Evolutionary conservation across 2,797 vertebrate genomes (phyloP).

Genomic region (Xenopus petersii): DNA sequence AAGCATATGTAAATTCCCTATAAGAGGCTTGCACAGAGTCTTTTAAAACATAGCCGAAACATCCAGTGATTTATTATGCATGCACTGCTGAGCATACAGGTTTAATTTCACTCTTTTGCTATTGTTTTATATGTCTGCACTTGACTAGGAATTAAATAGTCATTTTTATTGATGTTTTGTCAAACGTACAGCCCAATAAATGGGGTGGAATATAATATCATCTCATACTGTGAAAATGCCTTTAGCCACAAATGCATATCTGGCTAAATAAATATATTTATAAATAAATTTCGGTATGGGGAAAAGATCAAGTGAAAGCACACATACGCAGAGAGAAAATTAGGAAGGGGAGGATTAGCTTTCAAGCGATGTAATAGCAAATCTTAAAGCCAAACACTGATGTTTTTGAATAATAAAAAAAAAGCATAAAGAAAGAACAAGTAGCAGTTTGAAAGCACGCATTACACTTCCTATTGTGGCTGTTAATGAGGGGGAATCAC

Average conservation of each 20-base stretch:
- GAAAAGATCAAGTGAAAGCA: background rate
- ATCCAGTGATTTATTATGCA: slow-evolving; percentile 58
- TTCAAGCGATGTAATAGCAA: slow-evolving; percentile 38
- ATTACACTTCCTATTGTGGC: slow-evolving; percentile 44
- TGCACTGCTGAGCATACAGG: slow-evolving; percentile 46
- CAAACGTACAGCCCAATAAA: slow-evolving; percentile 41
- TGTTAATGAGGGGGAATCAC: slow-evolving; percentile 51
- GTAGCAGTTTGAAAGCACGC: slow-evolving; percentile 40
- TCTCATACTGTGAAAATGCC: slow-evolving; percentile 19
- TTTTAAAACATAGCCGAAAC: slow-evolving; percentile 55
- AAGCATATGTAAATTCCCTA: slow-evolving; percentile 54
- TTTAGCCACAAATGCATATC: slow-evolving; percentile 8
- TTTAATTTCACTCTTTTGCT: slow-evolving; percentile 57
- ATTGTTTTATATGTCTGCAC: slow-evolving; percentile 60
- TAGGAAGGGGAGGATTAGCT: slow-evolving; percentile 26
- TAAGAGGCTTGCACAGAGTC: slow-evolving; percentile 53
- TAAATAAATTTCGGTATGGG: slow-evolving; percentile 29
- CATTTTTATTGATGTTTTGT: slow-evolving; percentile 55
- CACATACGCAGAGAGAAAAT: slow-evolving; percentile 15
- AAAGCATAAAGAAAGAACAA: slow-evolving; percentile 38
- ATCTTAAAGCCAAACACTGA: slow-evolving; percentile 40
- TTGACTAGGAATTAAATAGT: slow-evolving; percentile 57
- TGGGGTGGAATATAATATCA: slow-evolving; percentile 48
- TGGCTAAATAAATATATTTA: slow-evolving; percentile 34
- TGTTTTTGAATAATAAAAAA: slow-evolving; percentile 38